Conservation (phyloP, 2,797 vertebrate genomes). For the Aselliscus stoliczkanus region DNA sequence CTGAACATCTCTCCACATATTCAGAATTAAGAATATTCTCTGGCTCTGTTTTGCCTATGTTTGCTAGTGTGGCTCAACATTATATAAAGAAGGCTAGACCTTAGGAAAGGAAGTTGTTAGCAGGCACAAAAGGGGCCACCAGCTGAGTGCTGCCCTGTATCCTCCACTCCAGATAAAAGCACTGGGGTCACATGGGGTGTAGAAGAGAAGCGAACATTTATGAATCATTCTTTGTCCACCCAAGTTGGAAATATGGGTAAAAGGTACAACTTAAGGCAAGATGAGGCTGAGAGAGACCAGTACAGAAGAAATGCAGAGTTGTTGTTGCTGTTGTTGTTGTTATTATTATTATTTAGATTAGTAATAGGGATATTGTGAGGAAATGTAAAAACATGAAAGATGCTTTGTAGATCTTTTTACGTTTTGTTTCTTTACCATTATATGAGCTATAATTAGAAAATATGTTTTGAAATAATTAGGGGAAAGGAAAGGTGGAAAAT, state of each 20-base stretch:
- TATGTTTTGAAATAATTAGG: not conserved
- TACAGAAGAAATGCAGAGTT: not conserved
- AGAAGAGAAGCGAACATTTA: not conserved
- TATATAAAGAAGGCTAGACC: not conserved
- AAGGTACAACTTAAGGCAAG: not conserved
- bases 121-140: not conserved
- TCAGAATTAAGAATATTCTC: not conserved
- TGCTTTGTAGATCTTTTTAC: not conserved
- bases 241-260: not conserved
- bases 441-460: not conserved
- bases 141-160: too few relatives aligned
- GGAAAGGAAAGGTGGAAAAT: not conserved
- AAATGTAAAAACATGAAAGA: not conserved
- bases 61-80: not conserved
- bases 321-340: not conserved
- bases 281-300: not conserved
- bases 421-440: not conserved
- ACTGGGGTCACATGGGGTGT: accelerated
- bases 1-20: not conserved
- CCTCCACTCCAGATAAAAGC: not conserved
- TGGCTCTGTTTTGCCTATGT: not conserved
- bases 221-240: not conserved
- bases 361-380: not conserved
- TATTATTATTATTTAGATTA: not conserved
- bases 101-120: not conserved